Evolutionary conservation across 1,140 invertebrate genomes (phyloP).

Genomic region (Bradynema listronoti): DNA sequence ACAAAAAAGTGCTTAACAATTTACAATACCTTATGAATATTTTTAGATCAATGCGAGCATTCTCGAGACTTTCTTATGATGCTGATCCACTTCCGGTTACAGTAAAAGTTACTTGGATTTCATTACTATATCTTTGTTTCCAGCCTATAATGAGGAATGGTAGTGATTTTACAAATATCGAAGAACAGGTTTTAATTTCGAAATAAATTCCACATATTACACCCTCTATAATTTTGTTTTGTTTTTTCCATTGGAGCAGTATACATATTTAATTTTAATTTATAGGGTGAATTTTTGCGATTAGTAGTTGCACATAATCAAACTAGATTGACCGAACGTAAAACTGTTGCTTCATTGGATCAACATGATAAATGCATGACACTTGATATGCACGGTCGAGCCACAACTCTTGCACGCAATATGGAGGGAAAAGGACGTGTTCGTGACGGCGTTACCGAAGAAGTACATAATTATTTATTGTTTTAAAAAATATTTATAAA

Average conservation of each 20-base stretch:
- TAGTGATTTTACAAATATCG: constrained; percentile 38
- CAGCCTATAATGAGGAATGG: constrained; percentile 41
- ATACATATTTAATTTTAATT: no score
- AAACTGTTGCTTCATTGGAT: background rate
- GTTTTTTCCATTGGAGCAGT: no score
- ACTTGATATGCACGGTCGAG: constrained; percentile 49
- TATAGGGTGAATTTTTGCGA: constrained; percentile 47
- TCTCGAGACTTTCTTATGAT: constrained; percentile 1
- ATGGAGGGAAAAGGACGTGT: constrained; percentile 55
- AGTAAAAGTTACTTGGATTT: constrained; percentile 45
- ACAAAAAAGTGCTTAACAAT: no score
- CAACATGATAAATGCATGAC: constrained; percentile 34
- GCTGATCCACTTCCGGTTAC: background rate
- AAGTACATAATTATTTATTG: constrained; percentile 23
- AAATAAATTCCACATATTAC: no score
- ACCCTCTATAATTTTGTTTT: no score
- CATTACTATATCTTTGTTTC: constrained; percentile 48
- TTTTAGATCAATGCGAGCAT: constrained; percentile 7
- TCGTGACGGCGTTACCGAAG: constrained; percentile 46
- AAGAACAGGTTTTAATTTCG: constrained; percentile 55
- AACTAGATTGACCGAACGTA: constrained; percentile 31
- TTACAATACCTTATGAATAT: no score
- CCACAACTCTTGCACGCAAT: constrained; percentile 43
- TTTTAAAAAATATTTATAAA: background rate
- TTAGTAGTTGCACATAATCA: constrained; percentile 43